Conservation (phyloP, 2,888 invertebrate species). For the Scaeva pyrastri region DNA sequence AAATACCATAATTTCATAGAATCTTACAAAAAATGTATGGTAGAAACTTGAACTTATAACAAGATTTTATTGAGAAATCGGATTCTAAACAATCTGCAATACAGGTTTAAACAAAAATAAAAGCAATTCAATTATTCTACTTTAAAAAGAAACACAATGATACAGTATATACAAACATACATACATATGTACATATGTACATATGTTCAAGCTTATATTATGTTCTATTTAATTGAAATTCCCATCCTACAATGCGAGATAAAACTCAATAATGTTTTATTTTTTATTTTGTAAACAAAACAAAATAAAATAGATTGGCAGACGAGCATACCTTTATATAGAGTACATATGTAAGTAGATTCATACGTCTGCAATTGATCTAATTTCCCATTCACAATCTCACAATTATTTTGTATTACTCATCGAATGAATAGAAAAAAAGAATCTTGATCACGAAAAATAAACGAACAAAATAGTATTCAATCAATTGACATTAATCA, state of each 20-base stretch:
- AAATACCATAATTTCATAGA: no score
- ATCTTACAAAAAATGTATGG: no score
- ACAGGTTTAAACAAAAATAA: no score
- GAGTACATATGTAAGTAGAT: no score
- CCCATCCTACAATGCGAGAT: not conserved
- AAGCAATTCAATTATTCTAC: no score
- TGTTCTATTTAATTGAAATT: not conserved
- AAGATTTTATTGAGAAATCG: no score
- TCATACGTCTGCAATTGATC: slow-evolving; percentile 10
- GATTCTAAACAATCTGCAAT: no score
- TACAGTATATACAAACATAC: not conserved
- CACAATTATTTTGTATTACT: not conserved
- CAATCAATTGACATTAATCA: slow-evolving; percentile 40
- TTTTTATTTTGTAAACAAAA: not conserved
- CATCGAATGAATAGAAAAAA: slow-evolving; percentile 5
- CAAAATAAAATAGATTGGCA: not conserved
- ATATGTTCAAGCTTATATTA: not conserved
- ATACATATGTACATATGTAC: not conserved
- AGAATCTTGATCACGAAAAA: not conserved
- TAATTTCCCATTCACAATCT: slow-evolving; percentile 28
- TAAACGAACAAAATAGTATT: not conserved
- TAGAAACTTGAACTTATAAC: no score
- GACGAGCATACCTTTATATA: not conserved
- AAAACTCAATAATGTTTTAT: not conserved
- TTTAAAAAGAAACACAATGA: no score